phyloP scores from a whole-genome alignment of 30 jellyfish, hydroid and myxozoan species.

The Cassiopea xamachana region DNA sequence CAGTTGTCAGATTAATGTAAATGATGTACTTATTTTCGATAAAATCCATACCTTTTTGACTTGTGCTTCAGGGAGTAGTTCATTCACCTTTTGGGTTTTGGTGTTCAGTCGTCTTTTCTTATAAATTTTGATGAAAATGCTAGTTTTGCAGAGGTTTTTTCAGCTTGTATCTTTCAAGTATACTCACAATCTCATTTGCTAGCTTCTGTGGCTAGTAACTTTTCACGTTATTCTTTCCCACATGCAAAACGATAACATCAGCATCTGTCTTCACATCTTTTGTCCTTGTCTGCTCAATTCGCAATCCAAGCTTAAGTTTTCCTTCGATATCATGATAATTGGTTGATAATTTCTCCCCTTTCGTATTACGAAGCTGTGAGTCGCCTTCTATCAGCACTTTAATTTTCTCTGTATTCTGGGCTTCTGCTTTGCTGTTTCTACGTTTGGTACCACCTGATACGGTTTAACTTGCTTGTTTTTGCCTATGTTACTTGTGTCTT shows the following conservation, averaged over 20 bases:
- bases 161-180: conserved; percentile 23
- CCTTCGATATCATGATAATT: conserved; percentile 9
- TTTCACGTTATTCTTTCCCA: background rate
- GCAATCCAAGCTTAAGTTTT: conserved; percentile 37
- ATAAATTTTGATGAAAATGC: conserved; percentile 14
- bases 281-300: conserved; percentile 27
- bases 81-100: conserved; percentile 1
- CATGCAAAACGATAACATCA: conserved; percentile 5
- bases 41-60: conserved; percentile 33
- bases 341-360: conserved; percentile 25
- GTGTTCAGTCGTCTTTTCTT: background rate
- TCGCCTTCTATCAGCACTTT: conserved; percentile 30
- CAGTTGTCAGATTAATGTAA: conserved; percentile 22
- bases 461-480: background rate
- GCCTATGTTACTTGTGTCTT: too few relatives aligned
- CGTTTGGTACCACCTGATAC: conserved; percentile 7
- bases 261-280: background rate
- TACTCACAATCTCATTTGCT: background rate
- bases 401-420: conserved; percentile 1
- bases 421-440: background rate
- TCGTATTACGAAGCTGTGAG: conserved; percentile 33
- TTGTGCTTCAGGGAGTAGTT: conserved; percentile 18
- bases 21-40: conserved; percentile 37
- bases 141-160: conserved; percentile 22
- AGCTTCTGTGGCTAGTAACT: conserved; percentile 19